Base-by-base conservation (phyloP, 1,140 invertebrate genomes). In the Nilaparvata lugens region DNA sequence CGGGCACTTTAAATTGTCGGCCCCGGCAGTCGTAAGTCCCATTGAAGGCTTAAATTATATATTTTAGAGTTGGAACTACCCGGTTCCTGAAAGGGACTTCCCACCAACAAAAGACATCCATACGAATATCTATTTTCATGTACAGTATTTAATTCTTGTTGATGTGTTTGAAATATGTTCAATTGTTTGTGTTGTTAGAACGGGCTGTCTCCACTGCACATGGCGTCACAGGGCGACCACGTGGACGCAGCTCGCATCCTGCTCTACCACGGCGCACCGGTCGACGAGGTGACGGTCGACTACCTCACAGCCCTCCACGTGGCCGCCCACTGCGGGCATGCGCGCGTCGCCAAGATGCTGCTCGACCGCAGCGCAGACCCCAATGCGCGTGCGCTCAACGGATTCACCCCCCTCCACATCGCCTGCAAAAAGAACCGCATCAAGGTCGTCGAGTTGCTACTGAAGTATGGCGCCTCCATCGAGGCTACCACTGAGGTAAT, bases 351-450 rank as follows among this genome's bases (percentile, higher is more conserved):
- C 2, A 67, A 64, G 62, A 59, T 65, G 53, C 61, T 65, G 55
- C 52, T 67, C 35, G 86, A 89, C 69, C 82, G 92, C 70, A 93
- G 95, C 66, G 96, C 95, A n/a, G 95, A 99, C 76, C 88, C 95
- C 0, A 98, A 99, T 75, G 88, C 96, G 0, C 79, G 96, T 52
- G 97, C 97, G 51, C 79, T 99, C 21, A 99, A 99, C 74, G 97
- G 97, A 13, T 99, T 99, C 71, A 99, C 95, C 0, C 96, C 97
- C 0, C 80, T 99, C 51, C 95, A 98, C 71, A 98, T 99, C 72
- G 97, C 97, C 35, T 99, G 96, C 75, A 99, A 99, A 76, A 99
- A 99, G 77, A 98, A 98, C 77, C 78, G 96, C 31, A 91, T 97
- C 62, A 95, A 96, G 72, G 87, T 99, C 38, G 95, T 98, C 5